Base-by-base conservation (phyloP, 1,140 invertebrate species). In the Phymorhynchus buccinoides region DNA sequence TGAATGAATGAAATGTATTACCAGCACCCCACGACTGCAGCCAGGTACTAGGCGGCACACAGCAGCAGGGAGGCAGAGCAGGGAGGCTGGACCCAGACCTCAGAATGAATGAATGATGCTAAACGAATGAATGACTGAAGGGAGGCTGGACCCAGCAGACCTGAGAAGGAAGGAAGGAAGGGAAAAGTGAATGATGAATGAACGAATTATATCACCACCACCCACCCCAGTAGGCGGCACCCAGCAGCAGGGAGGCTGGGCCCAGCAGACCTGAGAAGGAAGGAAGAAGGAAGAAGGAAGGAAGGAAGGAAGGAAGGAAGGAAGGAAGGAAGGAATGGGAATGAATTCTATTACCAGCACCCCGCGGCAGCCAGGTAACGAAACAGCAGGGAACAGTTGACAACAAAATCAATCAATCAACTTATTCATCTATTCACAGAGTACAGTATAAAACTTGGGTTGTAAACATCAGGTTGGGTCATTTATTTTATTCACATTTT, bases 321-420 rank as follows among this genome's bases (percentile, higher is more conserved):
- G 35, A n/a, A 14, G 22, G 77, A 35, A 12, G 27, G 27, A n/a
- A n/a, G 27, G 22, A 37, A 12, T 37, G n/a, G n/a, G n/a, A 0
- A 96, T 96, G 9, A 98, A 94, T 91, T 95, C 96, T n/a, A n/a
- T n/a, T n/a, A 97, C 95, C 35, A 96, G 96, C 73, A 95, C 80
- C 87, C 79, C 32, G 89, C 86, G 75, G 87, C 85, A 88, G 89
- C 84, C 16, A 89, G 48, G 87, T 62, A 52, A 6, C 22, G 18
- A 30, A 84, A 30, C 16, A 84, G 22, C 44, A 62, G 48, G 3
- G 80, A n/a, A n/a, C n/a, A n/a, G n/a, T n/a, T n/a, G n/a, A n/a
- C n/a, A n/a, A n/a, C n/a, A n/a, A n/a, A n/a, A n/a, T n/a, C n/a
- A n/a, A n/a, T n/a, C n/a, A n/a, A n/a, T n/a, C n/a, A n/a, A n/a